Evolutionary conservation across 2,888 invertebrate genomes (phyloP), one percentile per base, ranked within the genome.

Genomic region (Entomobrya multifasciata): DNA sequence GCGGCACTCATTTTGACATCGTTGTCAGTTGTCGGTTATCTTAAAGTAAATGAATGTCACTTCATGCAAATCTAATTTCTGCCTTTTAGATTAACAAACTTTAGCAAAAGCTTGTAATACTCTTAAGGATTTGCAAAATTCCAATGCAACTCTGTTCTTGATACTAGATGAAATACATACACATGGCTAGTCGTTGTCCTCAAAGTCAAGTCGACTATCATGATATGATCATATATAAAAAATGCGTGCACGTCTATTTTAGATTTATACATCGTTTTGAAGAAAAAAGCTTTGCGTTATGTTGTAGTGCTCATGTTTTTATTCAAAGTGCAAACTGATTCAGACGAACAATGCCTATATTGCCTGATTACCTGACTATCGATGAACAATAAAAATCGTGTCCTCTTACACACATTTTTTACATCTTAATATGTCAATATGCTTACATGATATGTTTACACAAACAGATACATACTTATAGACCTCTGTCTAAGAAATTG

Each of bases 21-120:
- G 4, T 8, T 4, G 36, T 6, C 36, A 8, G 8, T 36, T 36
- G 36, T n/a, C 55, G 30, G 30, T 55, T 55, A 74, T 74, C 74
- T 13, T 74, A 55, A 74, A 74, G 55, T 74, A 74, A 74, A 74
- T 74, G 55, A 74, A 20, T 74, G 74, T 74, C 55, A 74, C 30
- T 74, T 30, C 74, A 74, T 74, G 74, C 74, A 74, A 74, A 74
- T 74, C 52, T 74, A 52, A 30, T 74, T 52, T 55, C 55, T 74
- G 74, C 55, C 74, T 52, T 55, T 20, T 70, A 3, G 25, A 25
- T 44, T 25, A 47, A 13, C 49, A 49, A 49, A 36, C 36, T 6
- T 36, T n/a, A n/a, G n/a, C n/a, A n/a, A n/a, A n/a, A n/a, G n/a
- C n/a, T n/a, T n/a, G n/a, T n/a, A n/a, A n/a, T n/a, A n/a, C 36